These are phyloP conservation scores for Hoplostethus atlanticus DNA, from an alignment of 2,797 vertebrate species.

Conservation along the genomic window DNA sequence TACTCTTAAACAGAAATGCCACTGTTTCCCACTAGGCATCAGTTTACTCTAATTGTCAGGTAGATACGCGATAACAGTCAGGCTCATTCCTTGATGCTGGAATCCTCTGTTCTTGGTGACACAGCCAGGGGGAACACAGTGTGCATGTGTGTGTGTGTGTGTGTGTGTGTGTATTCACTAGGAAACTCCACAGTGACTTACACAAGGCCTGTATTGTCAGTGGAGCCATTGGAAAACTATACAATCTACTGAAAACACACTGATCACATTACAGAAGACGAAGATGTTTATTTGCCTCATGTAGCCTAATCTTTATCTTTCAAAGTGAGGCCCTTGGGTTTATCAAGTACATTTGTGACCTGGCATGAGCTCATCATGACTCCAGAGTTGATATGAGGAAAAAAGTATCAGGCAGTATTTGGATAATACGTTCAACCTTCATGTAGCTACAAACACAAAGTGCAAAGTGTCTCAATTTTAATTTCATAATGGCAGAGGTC, in stretches of 20 bases:
- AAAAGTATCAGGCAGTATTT: not conserved
- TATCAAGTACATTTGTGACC: constrained; percentile 1
- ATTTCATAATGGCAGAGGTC: constrained; percentile 18
- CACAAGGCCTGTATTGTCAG: constrained; percentile 51
- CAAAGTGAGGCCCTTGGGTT: not conserved
- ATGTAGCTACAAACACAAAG: not conserved
- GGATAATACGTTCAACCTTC: not conserved
- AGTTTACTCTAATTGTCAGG: constrained; percentile 39
- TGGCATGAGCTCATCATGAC: not conserved
- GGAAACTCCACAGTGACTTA: not conserved
- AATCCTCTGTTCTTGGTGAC: constrained; percentile 19
- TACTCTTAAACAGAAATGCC: not conserved
- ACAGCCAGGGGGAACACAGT: constrained; percentile 13
- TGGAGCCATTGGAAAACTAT: constrained; percentile 36
- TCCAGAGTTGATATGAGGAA: not conserved
- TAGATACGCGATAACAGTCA: constrained; percentile 34
- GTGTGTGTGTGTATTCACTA: constrained; percentile 11
- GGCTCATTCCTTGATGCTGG: constrained; percentile 6
- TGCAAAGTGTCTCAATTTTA: constrained; percentile 26
- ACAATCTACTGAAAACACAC: constrained; percentile 36
- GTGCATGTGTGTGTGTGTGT: not conserved
- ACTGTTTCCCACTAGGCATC: constrained; percentile 9
- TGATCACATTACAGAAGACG: constrained; percentile 34
- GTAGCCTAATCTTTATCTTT: constrained; percentile 5
- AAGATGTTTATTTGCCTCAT: constrained; percentile 6